phyloP scores from a whole-genome alignment of 2,113 vertebrate genomes.

The Cebidichthys violaceus region DNA sequence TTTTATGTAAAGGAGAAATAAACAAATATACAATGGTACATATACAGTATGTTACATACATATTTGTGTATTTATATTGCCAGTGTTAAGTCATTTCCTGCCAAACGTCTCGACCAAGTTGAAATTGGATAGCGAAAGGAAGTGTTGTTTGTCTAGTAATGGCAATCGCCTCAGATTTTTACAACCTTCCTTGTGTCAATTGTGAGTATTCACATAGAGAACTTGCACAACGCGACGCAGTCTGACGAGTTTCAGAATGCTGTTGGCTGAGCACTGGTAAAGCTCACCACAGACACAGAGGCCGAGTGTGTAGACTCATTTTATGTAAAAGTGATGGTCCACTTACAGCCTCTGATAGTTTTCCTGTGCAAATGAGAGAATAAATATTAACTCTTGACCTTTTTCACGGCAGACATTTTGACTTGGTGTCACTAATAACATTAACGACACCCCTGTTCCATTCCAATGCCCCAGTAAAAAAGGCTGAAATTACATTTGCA shows the following conservation, averaged over 20 bases:
- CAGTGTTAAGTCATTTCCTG: background rate
- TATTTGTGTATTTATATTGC: background rate
- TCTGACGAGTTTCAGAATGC: background rate
- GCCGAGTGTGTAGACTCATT: background rate
- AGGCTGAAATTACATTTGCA: background rate
- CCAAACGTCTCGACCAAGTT: background rate
- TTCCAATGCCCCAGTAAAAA: background rate
- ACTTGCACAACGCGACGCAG: background rate
- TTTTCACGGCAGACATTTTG: background rate
- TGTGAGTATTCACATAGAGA: background rate
- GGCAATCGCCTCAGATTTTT: background rate
- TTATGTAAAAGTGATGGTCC: background rate
- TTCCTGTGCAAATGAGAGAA: conserved; percentile 13
- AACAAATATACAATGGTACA: background rate
- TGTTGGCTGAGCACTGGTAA: background rate
- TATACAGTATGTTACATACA: background rate
- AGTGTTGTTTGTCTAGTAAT: background rate
- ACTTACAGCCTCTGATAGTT: background rate
- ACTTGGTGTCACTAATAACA: conserved; percentile 1
- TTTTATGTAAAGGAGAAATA: background rate
- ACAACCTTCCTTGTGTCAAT: background rate
- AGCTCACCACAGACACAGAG: background rate
- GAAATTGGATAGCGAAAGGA: background rate
- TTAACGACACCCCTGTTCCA: background rate
- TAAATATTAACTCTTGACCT: background rate